Percentiles rank a stretch among this genome's conserved stretches.
phyloP scores from a whole-genome alignment of 1,140 invertebrate genomes.

The Bicyclus anynana region DNA sequence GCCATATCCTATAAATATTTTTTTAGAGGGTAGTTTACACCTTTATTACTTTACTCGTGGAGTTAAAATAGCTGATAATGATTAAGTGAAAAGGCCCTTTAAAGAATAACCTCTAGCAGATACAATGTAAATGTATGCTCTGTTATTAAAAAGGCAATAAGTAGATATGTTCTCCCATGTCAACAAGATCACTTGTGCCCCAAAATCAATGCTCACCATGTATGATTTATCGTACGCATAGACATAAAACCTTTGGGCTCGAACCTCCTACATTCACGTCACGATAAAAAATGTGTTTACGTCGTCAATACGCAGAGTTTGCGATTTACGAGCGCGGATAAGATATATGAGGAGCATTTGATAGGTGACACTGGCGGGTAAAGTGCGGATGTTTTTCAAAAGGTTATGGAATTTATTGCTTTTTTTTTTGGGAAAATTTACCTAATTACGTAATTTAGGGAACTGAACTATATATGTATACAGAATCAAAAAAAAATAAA shows the following conservation, averaged over 20 bases:
- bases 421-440: no score
- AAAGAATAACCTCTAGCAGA: no score
- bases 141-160: background rate
- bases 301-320: constrained; percentile 6
- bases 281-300: constrained; percentile 20
- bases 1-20: no score
- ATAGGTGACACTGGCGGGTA: background rate
- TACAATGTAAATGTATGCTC: no score
- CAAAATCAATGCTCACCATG: background rate
- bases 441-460: no score
- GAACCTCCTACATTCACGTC: constrained; percentile 11
- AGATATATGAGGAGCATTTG: constrained; percentile 6
- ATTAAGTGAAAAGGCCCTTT: no score
- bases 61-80: no score
- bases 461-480: no score
- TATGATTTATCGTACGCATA: constrained; percentile 4
- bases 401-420: background rate
- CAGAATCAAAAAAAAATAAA: no score
- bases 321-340: constrained; percentile 6
- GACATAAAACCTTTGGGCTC: background rate
- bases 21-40: no score
- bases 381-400: background rate
- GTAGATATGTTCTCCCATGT: background rate
- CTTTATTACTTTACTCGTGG: no score
- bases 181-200: background rate